Evolutionary conservation across 2,797 vertebrate species (phyloP).

Genomic region (Gallinago nigripennis): DNA sequence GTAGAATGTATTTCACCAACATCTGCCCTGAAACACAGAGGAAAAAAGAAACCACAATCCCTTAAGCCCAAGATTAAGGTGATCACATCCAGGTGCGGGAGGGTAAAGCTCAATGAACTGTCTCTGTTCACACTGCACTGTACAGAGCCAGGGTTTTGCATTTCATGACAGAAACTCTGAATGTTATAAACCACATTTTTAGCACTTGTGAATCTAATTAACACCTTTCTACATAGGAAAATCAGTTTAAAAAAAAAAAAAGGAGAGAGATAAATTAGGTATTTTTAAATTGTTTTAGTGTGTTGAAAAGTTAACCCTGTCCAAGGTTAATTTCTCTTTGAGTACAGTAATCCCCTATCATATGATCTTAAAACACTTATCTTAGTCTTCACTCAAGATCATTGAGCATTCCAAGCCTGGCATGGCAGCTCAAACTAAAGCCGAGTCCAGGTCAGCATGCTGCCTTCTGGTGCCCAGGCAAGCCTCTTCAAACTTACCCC

Average conservation of each 20-base stretch:
- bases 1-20: slow-evolving; percentile 69
- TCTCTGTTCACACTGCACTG: not conserved
- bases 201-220: not conserved
- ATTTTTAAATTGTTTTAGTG: not conserved
- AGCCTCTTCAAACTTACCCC: not conserved
- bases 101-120: not conserved
- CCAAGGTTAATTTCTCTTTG: not conserved
- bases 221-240: not conserved
- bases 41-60: not conserved
- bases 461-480: not conserved
- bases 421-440: not conserved
- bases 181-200: not conserved
- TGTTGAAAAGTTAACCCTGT: not conserved
- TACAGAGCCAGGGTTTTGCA: not conserved
- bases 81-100: not conserved
- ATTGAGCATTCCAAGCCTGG: not conserved
- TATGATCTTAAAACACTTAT: not conserved
- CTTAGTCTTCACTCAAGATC: not conserved
- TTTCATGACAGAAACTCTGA: not conserved
- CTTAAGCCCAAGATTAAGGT: not conserved
- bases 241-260: not conserved
- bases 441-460: not conserved
- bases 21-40: slow-evolving; percentile 72
- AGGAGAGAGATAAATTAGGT: not conserved
- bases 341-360: not conserved